phyloP scores from a whole-genome alignment of 2,797 vertebrate genomes.

The Myripristis jacobus region DNA sequence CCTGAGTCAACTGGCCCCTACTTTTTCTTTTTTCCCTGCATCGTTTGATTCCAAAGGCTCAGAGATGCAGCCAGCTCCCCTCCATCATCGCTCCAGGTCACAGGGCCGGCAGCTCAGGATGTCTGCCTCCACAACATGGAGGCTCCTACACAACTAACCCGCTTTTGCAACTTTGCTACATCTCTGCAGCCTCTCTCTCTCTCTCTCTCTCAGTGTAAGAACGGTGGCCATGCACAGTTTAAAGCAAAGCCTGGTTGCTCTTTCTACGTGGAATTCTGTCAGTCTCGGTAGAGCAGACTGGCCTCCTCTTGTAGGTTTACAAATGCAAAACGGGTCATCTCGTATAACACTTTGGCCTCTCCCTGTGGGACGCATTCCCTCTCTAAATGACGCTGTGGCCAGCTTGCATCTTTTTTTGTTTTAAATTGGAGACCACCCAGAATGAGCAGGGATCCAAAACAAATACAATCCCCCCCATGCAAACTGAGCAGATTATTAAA shows the following conservation, averaged over 20 bases:
- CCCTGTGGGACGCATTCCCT: conserved; percentile 73
- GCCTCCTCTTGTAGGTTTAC: conserved; percentile 65
- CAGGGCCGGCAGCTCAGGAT: conserved; percentile 74
- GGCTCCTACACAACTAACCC: conserved; percentile 54
- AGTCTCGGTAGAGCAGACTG: conserved; percentile 51
- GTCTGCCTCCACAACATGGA: conserved; percentile 68
- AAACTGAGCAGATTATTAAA: conserved; percentile 17
- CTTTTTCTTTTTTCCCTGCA: conserved; percentile 24
- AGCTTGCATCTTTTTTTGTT: conserved; percentile 70
- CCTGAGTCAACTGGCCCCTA: conserved; percentile 7
- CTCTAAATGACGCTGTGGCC: conserved; percentile 65
- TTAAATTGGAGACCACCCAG: conserved; percentile 80
- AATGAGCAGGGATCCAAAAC: conserved; percentile 57
- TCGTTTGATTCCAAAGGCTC: conserved; percentile 64
- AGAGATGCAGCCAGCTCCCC: conserved; percentile 73
- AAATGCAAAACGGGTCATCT: conserved; percentile 77
- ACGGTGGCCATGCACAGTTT: conserved; percentile 15
- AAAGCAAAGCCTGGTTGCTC: conserved; percentile 19
- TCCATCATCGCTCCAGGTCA: conserved; percentile 82
- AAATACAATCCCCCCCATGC: conserved; percentile 41
- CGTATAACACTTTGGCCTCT: conserved; percentile 73
- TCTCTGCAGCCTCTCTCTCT: conserved; percentile 37
- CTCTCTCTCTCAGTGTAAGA: conserved; percentile 1
- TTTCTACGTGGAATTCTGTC: conserved; percentile 40
- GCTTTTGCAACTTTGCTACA: conserved; percentile 33